Base-by-base conservation (phyloP, 2,888 invertebrate species). In the Odontomyia ornata region DNA sequence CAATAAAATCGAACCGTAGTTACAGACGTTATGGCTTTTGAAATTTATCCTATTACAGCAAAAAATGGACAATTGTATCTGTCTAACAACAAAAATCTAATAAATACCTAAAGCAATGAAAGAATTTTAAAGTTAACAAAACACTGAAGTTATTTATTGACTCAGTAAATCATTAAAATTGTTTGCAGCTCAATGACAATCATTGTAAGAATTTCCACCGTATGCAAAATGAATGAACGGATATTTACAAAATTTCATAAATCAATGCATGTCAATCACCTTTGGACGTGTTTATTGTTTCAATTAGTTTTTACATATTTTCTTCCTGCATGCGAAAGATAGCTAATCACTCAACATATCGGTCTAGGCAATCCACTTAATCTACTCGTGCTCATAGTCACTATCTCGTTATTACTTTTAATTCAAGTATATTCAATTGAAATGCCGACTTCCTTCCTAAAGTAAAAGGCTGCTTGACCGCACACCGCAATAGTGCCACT, bases 361-460 rank as follows among this genome's bases (percentile, higher is more conserved):
- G 15, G 2, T 9, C 52, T 52, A 23, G 57, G 25, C 25, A 60
- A 25, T 25, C 57, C 57, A 23, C 21, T 60, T 60, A 60, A 60
- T 23, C 57, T 3, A 60, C 25, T 25, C 57, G 13, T 21, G 57
- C 9, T 18, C 23, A 23, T 23, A 60, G 18, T 60, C 57, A 18
- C 25, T 11, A 25, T 60, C n/a, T 25, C 21, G 52, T 60, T 21
- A 18, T 2, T 7, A 3, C 57, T 60, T 60, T 60, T 60, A 60
- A 60, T 60, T 25, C 57, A 60, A 60, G 57, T 21, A 60, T 23
- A 25, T 60, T 18, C 57, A 60, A 60, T 60, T 60, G 25, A 18
- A 60, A 60, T 60, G 25, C 57, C 57, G 25, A 21, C 57, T 60
- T 60, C 57, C 57, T 60, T 60, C 57, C 57, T 60, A 25, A 60